phyloP scores from a whole-genome alignment of 2,113 vertebrate species.

The Calidris pugnax region DNA sequence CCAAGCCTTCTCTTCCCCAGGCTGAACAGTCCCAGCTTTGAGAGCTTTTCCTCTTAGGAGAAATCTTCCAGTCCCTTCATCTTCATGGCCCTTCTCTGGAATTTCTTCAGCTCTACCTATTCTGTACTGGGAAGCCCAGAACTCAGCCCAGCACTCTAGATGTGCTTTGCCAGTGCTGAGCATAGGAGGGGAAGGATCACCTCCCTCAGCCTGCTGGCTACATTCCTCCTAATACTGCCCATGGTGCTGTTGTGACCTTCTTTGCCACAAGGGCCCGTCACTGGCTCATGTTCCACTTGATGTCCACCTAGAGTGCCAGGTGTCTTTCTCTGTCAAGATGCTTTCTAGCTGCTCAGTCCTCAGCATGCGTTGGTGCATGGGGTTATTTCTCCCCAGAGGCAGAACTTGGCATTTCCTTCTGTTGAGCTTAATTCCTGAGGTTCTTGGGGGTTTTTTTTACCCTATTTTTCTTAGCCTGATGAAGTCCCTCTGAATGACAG shows the following conservation, averaged over 20 bases:
- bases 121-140: background rate
- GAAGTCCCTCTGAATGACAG: background rate
- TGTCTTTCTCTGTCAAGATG: background rate
- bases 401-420: background rate
- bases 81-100: background rate
- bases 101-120: background rate
- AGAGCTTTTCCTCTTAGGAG: background rate
- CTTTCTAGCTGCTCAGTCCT: background rate
- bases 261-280: background rate
- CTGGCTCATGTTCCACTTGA: background rate
- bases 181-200: background rate
- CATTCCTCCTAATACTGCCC: background rate
- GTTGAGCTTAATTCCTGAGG: background rate
- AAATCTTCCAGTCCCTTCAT: background rate
- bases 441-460: background rate
- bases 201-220: background rate
- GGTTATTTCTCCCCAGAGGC: background rate
- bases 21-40: background rate
- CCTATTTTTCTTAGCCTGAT: background rate
- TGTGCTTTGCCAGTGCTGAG: background rate
- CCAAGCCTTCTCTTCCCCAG: background rate
- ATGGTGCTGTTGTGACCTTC: rapidly evolving
- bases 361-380: no score
- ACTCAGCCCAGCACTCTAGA: background rate
- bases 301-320: background rate